Evolutionary conservation across 2,797 vertebrate species (phyloP).

Genomic region (Hozukius guyotensis): DNA sequence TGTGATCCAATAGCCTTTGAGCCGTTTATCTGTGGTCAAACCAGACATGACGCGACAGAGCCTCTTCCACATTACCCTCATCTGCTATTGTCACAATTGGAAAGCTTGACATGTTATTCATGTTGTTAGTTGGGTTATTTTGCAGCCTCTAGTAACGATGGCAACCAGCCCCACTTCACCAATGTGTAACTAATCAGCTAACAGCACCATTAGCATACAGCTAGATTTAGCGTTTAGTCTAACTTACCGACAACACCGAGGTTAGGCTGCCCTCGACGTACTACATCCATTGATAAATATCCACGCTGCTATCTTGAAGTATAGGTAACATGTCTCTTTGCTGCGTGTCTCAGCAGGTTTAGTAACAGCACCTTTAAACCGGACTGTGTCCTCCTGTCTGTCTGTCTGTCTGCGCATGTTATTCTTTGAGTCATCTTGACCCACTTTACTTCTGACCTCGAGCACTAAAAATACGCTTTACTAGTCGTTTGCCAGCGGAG

Average conservation of each 20-base stretch:
- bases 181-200: neutral
- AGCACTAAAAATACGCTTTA: conserved; percentile 6
- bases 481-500: conserved; percentile 5
- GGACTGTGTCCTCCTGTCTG: neutral
- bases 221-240: conserved; percentile 33
- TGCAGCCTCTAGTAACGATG: too few species aligned
- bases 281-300: conserved; percentile 6
- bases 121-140: neutral
- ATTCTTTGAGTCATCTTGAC: conserved; percentile 28
- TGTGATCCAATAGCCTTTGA: neutral
- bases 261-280: conserved; percentile 8
- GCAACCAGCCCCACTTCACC: neutral
- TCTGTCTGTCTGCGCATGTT: conserved; percentile 31
- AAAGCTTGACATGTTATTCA: neutral
- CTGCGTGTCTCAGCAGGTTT: neutral
- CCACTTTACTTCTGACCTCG: conserved; percentile 6
- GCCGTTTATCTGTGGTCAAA: neutral
- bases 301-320: neutral
- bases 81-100: neutral
- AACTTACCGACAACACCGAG: conserved; percentile 56
- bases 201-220: conserved; percentile 3
- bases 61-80: neutral
- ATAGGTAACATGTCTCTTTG: rapidly evolving
- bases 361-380: neutral
- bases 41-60: conserved; percentile 2